Evolutionary conservation across 2,888 invertebrate species (phyloP).

Genomic region (Spilosoma lubricipeda): DNA sequence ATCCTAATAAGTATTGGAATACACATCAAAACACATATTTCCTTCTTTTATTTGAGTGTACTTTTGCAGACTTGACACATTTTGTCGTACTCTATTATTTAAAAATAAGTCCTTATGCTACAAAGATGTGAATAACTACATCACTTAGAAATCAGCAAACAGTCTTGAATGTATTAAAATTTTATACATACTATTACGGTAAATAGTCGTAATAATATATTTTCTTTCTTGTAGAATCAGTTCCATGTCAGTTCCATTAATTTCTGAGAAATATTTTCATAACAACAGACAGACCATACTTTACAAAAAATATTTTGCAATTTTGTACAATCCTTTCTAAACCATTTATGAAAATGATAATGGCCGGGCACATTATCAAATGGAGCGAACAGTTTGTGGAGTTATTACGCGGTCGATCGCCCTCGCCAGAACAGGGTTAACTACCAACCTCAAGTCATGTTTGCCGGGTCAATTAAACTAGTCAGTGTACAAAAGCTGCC

Average conservation of each 20-base stretch:
- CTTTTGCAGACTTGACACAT: background rate
- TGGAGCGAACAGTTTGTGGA: slow-evolving; percentile 34
- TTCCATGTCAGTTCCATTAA: background rate
- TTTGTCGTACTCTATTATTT: background rate
- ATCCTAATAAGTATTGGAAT: background rate
- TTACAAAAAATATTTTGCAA: background rate
- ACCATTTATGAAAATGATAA: slow-evolving; percentile 31
- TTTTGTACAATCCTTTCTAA: slow-evolving; percentile 11
- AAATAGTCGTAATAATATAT: no score
- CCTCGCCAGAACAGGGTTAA: slow-evolving; percentile 37
- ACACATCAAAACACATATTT: background rate
- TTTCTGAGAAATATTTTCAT: background rate
- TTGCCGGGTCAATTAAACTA: slow-evolving; percentile 41
- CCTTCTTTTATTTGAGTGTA: background rate
- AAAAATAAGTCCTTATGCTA: background rate
- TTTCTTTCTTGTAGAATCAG: no score
- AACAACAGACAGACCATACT: background rate
- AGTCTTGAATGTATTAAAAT: background rate
- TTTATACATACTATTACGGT: no score
- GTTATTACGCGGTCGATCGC: slow-evolving; percentile 45
- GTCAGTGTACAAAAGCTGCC: slow-evolving; percentile 53
- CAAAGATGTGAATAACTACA: background rate
- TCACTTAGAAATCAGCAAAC: background rate
- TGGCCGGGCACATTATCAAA: slow-evolving; percentile 34
- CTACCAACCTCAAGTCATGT: slow-evolving; percentile 46